Base-by-base conservation (phyloP, 2,113 vertebrate genomes). In the Myrmecophaga tridactyla region DNA sequence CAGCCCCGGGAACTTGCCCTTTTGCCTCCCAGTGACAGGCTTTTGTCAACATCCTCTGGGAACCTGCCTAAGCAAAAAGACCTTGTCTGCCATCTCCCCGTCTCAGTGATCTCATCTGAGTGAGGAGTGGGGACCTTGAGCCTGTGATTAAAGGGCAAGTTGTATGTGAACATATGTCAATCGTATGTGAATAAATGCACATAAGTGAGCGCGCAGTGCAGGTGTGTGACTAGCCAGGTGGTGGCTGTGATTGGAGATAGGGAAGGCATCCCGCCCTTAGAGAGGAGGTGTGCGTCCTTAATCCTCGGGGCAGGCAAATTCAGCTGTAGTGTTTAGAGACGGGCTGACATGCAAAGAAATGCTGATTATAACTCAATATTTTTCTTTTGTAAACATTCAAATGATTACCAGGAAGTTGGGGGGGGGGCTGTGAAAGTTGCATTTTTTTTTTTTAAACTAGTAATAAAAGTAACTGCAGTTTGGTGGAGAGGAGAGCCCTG, bases 21-120 rank as follows among this genome's bases (percentile, higher is more conserved):
- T 65, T 18, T 9, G 60, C 63, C 81, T 84, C 34, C 6, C 2
- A 8, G 18, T 6, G 63, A 31, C 15, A 17, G 36, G 43, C 15
- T n/a, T 82, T 76, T 23, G 0, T 58, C 34, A 36, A 17, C 11
- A 43, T 14, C 48, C 6, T 27, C 56, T 39, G 20, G 58, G 48
- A 13, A 11, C 29, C 65, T 31, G 7, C 1, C 14, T 21, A 1
- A 3, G 10, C 63, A 2, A 2, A 31, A 39, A 20, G 67, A 4
- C 10, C 31, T 2, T 18, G 5, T 4, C 27, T 8, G 31, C 36
- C 25, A 14, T 12, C 39, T 80, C 69, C 51, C 4, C 20, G 43
- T 4, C 17, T 41, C 29, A 3, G 83, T 1, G 1, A 36, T 31
- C 65, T 53, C 51, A 4, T 58, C 60, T 36, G 39, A 34, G 36